Evolutionary conservation across 2,797 vertebrate species (phyloP), one percentile per base, ranked within the genome.

Genomic region (Esox masquinongy): DNA sequence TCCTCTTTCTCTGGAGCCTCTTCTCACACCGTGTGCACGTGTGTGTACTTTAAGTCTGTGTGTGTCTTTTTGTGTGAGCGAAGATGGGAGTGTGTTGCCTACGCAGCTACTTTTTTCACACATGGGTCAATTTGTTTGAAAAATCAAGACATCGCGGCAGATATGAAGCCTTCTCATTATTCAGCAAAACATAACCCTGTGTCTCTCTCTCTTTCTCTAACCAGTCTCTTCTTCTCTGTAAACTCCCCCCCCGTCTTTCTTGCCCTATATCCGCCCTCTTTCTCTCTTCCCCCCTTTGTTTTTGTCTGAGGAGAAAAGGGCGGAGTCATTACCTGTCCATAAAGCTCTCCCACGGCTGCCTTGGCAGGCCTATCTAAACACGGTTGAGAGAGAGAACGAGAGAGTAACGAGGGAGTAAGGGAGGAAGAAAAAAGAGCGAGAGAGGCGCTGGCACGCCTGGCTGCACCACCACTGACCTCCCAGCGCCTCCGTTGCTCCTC

Each of bases 401-500:
- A 53, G 49, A 31, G 29, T 31, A 31, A 31, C 29, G 29, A 31
- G 29, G 29, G 29, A 31, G 29, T 31, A 31, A 76, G 50, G 73
- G 50, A 66, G 61, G 61, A 74, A 77, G 77, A 80, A 74, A 79
- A 39, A n/a, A 66, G 74, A 34, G 74, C 50, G 72, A 80, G 87
- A 87, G 86, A 84, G 83, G 70, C 79, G 74, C 84, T 86, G 86
- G 79, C 89, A 94, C 72, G 93, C 92, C 83, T 90, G 87, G 72
- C 80, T 85, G 90, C 91, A 84, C 92, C 74, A 72, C 83, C 86
- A 89, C 90, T 84, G 91, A 92, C 92, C 91, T 95, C 92, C 91
- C 92, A 90, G 80, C 67, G 68, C 75, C 59, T 73, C 24, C 59
- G 29, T 19, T 36, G 3, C 56, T 17, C 29, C 53, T 76, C 70